Conservation (phyloP, 2,888 invertebrate genomes). For the Yponomeuta cagnagella region DNA sequence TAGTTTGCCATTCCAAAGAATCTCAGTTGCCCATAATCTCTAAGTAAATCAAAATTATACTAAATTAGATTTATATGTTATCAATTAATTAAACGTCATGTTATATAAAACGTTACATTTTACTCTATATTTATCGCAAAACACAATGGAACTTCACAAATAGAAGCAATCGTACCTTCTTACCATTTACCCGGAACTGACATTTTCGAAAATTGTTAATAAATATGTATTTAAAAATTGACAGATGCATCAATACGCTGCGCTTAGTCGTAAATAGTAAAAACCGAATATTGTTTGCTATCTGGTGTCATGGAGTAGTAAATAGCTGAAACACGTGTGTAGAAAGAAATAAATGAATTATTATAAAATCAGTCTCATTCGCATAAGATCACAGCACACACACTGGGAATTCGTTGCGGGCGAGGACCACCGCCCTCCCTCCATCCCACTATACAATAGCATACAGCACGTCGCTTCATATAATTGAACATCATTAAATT, state of each 20-base stretch:
- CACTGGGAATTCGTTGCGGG: constrained; percentile 72
- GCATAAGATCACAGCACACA: constrained; percentile 75
- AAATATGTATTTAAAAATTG: constrained; percentile 3
- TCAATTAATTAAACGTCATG: constrained; percentile 56
- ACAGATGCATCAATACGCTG: background rate
- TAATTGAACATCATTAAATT: constrained; percentile 57
- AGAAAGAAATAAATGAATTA: constrained; percentile 45
- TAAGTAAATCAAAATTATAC: constrained; percentile 43
- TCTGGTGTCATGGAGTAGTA: background rate
- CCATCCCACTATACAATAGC: constrained; percentile 49
- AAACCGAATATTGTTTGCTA: background rate
- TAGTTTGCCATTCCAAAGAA: background rate
- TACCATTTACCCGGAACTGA: constrained; percentile 4
- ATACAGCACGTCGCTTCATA: constrained; percentile 70
- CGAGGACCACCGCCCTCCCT: constrained; percentile 60
- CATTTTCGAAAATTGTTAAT: background rate
- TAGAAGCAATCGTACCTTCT: constrained; percentile 68
- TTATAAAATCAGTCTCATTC: constrained; percentile 71
- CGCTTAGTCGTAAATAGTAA: constrained; percentile 10
- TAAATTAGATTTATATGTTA: constrained; percentile 60
- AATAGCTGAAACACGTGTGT: constrained; percentile 34
- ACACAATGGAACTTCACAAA: background rate
- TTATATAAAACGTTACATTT: constrained; percentile 52
- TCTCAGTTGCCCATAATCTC: constrained; percentile 10
- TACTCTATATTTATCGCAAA: constrained; percentile 12